Conservation (phyloP, 2,797 vertebrate genomes). For the Odontamblyopus rebecca region DNA sequence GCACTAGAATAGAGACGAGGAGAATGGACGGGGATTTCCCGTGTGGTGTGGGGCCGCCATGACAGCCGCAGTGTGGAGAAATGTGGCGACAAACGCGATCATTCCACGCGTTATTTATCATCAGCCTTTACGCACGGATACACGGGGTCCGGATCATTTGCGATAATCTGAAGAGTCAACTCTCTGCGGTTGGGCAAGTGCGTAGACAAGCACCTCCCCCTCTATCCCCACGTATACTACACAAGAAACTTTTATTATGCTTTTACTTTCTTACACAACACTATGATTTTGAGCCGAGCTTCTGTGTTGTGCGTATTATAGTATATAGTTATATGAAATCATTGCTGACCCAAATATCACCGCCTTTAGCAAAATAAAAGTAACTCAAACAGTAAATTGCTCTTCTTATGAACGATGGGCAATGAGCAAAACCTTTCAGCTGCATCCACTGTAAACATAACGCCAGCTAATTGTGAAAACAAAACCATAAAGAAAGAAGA, state of each 20-base stretch:
- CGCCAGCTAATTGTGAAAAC: neutral
- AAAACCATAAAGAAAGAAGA: slow-evolving; percentile 15
- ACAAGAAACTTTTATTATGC: neutral
- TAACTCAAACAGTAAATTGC: too few relatives aligned
- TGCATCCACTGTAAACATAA: neutral
- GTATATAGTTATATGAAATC: neutral
- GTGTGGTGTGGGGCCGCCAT: slow-evolving; percentile 41
- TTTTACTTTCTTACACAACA: neutral
- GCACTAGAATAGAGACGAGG: slow-evolving; percentile 74
- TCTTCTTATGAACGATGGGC: neutral
- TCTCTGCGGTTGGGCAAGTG: slow-evolving; percentile 9
- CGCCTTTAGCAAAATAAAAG: neutral
- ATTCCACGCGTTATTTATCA: neutral
- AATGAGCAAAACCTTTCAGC: neutral
- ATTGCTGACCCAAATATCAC: neutral
- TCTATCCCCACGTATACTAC: neutral
- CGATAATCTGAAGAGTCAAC: slow-evolving; percentile 11
- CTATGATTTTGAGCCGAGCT: neutral
- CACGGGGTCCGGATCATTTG: slow-evolving; percentile 6
- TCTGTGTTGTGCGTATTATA: neutral
- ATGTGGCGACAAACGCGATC: slow-evolving; percentile 1
- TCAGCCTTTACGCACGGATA: slow-evolving; percentile 20
- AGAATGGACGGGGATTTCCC: slow-evolving; percentile 61
- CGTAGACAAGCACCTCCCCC: slow-evolving; percentile 3
- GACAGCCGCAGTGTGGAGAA: slow-evolving; percentile 37